Base-by-base conservation (phyloP, 1,140 invertebrate genomes). In the Cephus cinctus region DNA sequence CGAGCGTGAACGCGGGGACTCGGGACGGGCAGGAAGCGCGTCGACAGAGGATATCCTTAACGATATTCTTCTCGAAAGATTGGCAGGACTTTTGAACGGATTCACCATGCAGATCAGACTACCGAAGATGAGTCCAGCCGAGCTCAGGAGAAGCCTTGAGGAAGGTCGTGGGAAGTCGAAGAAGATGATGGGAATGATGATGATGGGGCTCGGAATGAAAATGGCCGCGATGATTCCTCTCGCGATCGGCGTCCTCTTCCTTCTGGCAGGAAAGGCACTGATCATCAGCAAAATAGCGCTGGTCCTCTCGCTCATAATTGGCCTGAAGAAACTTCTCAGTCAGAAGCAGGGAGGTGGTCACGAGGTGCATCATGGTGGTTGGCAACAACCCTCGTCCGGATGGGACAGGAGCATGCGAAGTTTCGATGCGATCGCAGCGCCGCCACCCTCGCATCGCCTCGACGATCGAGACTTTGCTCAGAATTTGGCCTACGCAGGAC, bases 161-260 rank as follows among this genome's bases (percentile, higher is more conserved):
- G 88, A 90, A 81, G 88, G 86, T 56, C 80, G 84, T 49, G 84
- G 86, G 2, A 88, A 87, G 61, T 86, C 87, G 85, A 89, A 88
- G 80, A 87, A 88, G 52, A 89, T 89, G 86, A 88, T 89, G 83
- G 81, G 84, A 15, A 87, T 87, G 79, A 88, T 89, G 83, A 86
- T 87, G 81, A 88, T 87, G 84, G 86, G 86, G 0, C 80, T 87
- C 46, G 84, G 82, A 0, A 86, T 86, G 77, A 89, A 88, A 67
- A 82, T 87, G 80, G 85, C 83, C 0, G 84, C 85, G 1, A 72
- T 88, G 76, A 78, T 89, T 8, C 86, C 86, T 0, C 65, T 88
- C 0, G 86, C 85, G 1, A 87, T 89, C 59, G 86, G 84, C 25
- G 85, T 83, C 1, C 77, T 89, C 0, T 89, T 88, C 69, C 67